Conservation (phyloP, 2,888 invertebrate genomes). For the Formica aserva region DNA sequence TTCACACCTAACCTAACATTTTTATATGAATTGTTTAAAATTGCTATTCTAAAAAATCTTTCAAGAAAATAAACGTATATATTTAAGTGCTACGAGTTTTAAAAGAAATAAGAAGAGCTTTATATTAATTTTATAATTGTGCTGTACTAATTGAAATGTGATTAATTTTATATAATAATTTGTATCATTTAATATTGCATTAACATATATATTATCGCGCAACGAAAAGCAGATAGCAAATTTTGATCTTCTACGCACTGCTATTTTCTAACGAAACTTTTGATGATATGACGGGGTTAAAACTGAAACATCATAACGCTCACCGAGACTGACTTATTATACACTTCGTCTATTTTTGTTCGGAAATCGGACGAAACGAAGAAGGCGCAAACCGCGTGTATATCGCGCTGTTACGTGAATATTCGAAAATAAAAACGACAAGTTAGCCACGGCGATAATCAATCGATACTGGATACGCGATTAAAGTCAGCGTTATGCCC, state of each 20-base stretch:
- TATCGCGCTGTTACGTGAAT: slow-evolving; percentile 42
- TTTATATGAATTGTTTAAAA: not conserved
- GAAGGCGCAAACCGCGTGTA: slow-evolving; percentile 21
- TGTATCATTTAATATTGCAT: not conserved
- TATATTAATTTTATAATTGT: not conserved
- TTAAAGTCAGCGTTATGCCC: slow-evolving; percentile 22
- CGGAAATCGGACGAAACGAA: slow-evolving; percentile 61
- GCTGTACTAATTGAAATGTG: not conserved
- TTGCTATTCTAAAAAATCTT: not conserved
- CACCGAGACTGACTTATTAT: slow-evolving; percentile 1
- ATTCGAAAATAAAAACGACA: slow-evolving; percentile 21
- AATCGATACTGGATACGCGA: slow-evolving; percentile 22
- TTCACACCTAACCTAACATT: not conserved
- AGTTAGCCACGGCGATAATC: slow-evolving; percentile 55
- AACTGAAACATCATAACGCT: slow-evolving; percentile 20
- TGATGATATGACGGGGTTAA: not conserved
- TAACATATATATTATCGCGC: not conserved
- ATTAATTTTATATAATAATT: not conserved
- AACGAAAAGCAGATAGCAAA: not conserved
- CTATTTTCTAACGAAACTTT: not conserved
- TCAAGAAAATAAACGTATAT: not conserved
- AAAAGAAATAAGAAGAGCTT: not conserved
- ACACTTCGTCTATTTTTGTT: slow-evolving; percentile 68
- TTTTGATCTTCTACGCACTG: not conserved
- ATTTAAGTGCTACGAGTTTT: not conserved